Conservation (phyloP, 2,113 vertebrate genomes). For the Boleophthalmus pectinirostris region DNA sequence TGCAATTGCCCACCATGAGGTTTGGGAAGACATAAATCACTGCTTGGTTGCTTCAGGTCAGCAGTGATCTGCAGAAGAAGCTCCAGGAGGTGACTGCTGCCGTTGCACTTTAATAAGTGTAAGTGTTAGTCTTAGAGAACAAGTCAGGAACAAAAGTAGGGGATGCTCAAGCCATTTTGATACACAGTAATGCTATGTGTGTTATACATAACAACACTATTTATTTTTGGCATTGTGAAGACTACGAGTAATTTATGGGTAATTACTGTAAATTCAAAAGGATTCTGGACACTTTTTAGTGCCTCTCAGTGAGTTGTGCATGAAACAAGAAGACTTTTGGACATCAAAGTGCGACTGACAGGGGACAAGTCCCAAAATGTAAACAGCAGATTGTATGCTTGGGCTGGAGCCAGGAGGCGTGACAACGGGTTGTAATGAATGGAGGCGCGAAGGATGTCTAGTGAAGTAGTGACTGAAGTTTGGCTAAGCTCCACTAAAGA, state of each 20-base stretch:
- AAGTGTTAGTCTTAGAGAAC: slow-evolving; percentile 40
- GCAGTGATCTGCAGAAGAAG: slow-evolving; percentile 39
- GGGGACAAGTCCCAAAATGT: background rate
- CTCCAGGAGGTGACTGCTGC: slow-evolving; percentile 52
- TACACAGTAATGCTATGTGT: slow-evolving; percentile 5
- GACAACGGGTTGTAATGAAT: slow-evolving; percentile 32
- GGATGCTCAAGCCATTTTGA: slow-evolving; percentile 7
- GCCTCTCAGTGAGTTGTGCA: background rate
- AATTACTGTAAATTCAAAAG: background rate
- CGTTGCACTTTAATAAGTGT: slow-evolving; percentile 41
- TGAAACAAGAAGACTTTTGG: too few species aligned
- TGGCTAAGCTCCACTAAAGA: slow-evolving; percentile 40
- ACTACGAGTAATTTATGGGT: background rate
- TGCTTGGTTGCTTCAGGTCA: slow-evolving; percentile 54
- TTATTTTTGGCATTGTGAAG: slow-evolving; percentile 7
- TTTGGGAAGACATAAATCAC: slow-evolving; percentile 67
- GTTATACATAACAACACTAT: slow-evolving; percentile 1
- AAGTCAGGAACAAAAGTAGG: slow-evolving; percentile 41
- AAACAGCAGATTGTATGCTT: slow-evolving; percentile 17
- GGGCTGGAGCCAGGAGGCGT: slow-evolving; percentile 32
- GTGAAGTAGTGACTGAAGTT: slow-evolving; percentile 28
- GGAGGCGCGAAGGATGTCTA: slow-evolving; percentile 20
- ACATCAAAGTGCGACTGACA: background rate
- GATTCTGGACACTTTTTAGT: background rate
- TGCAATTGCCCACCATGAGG: slow-evolving; percentile 52